Base-by-base conservation (phyloP, 2,797 vertebrate species). In the Pangasius krempfi region DNA sequence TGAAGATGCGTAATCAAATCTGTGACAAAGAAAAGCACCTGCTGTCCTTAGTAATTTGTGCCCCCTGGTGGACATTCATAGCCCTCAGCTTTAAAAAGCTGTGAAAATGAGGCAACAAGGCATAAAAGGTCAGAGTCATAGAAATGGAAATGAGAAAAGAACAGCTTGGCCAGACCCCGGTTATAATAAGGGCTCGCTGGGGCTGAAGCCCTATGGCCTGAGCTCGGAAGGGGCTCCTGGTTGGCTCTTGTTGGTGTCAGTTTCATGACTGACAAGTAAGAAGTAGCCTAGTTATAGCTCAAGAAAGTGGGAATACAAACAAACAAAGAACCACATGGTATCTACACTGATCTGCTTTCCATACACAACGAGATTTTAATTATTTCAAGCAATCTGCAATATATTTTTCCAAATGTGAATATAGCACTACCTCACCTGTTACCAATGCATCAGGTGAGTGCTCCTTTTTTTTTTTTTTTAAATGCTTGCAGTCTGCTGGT, bases 41-140 rank as follows among this genome's bases (percentile, higher is more conserved):
- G 50, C 52, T 72, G 75, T 80, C 40, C 64, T 86, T 68, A 72
- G 76, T 47, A 25, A 3, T 22, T 22, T 62, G 27, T 78, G 56
- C 84, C 88, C 84, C 76, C 88, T 89, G 84, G 52, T 89, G 88
- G 82, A 79, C 47, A 56, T n/a, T 58, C 27, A 79, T 18, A 62
- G 12, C 33, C 1, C 5, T 81, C 22, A 60, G 33, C 27, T 5
- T n/a, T 62, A 75, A 22, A 44, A 52, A 88, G 62, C 62, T 68
- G 47, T 47, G 18, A 68, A 68, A 68, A 33, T 33, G 7, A 8
- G 14, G 27, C 62, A 52, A 33, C 13, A 60, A 47, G 16, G 33
- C 47, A 84, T 44, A 12, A 52, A 68, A 68, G 62, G 80, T 27
- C 79, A 22, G 73, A 76, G 20, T 56, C 10, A 0, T 22, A 60